A percentile compares a stretch with the other conserved stretches of the same genome.
Evolutionary conservation across 2,888 invertebrate genomes (phyloP).

Genomic region (Macrosiphum euphorbiae): DNA sequence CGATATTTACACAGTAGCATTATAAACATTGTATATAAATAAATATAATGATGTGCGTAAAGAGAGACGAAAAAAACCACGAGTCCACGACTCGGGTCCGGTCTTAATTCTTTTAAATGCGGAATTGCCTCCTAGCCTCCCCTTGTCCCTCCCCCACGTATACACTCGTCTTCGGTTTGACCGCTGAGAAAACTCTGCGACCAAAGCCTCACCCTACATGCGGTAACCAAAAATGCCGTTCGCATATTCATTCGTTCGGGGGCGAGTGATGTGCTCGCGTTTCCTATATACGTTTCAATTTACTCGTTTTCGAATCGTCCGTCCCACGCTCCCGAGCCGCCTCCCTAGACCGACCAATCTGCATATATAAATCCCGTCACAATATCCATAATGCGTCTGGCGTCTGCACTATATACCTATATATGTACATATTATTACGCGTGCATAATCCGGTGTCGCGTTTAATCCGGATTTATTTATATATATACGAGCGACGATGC

Average conservation of each 20-base stretch:
- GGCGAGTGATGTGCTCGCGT: too few relatives aligned
- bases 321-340: not conserved
- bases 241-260: not conserved
- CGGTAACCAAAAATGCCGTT: not conserved
- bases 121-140: not conserved
- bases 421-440: not conserved
- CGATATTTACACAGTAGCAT: constrained; percentile 37
- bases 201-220: not conserved
- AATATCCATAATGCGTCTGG: constrained; percentile 39
- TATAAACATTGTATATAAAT: not conserved
- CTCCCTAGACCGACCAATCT: not conserved
- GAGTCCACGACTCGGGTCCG: not conserved
- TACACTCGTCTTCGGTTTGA: not conserved
- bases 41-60: not conserved
- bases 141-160: not conserved
- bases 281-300: constrained; percentile 19
- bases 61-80: not conserved
- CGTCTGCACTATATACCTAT: not conserved
- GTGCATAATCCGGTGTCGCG: constrained; percentile 48
- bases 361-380: constrained; percentile 45
- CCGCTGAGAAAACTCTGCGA: not conserved
- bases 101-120: constrained; percentile 49
- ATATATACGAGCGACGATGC: not conserved
- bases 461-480: constrained; percentile 57
- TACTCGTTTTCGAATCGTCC: constrained; percentile 19